phyloP scores from a whole-genome alignment of 2,888 invertebrate genomes.

The Lamellibrachia satsuma region DNA sequence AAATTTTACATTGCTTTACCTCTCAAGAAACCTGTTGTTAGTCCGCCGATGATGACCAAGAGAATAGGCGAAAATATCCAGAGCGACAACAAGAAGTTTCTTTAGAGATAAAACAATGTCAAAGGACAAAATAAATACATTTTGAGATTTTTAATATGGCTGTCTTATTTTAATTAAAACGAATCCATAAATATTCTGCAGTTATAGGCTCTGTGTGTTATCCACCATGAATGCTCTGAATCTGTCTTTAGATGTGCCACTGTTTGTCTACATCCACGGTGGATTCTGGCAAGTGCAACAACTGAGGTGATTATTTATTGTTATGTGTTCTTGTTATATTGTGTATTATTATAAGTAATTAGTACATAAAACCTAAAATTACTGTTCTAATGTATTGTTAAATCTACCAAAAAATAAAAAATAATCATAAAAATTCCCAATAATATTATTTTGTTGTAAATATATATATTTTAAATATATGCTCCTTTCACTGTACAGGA shows the following conservation, averaged over 20 bases:
- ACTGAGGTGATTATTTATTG: neutral
- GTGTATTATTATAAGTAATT: neutral
- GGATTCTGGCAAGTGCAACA: neutral
- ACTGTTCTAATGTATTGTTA: neutral
- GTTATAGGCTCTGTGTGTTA: neutral
- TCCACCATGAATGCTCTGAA: neutral
- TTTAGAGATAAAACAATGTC: no score
- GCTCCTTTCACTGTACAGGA: neutral
- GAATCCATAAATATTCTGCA: no score
- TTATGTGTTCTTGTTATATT: neutral
- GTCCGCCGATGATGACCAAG: no score
- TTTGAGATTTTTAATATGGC: no score
- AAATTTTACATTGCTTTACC: no score
- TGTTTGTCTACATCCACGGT: neutral
- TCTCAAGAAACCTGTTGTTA: no score
- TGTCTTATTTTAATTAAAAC: no score
- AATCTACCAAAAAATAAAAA: neutral
- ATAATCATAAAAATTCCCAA: neutral
- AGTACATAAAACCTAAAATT: neutral
- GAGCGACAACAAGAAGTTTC: no score
- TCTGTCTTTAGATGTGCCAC: neutral
- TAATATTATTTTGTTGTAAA: neutral
- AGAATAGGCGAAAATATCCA: no score
- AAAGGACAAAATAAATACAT: no score
- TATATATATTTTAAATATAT: neutral